A percentile compares a stretch with the other conserved stretches of the same genome.
Conservation (phyloP, 2,888 invertebrate genomes). For the Ophion obscuratus region DNA sequence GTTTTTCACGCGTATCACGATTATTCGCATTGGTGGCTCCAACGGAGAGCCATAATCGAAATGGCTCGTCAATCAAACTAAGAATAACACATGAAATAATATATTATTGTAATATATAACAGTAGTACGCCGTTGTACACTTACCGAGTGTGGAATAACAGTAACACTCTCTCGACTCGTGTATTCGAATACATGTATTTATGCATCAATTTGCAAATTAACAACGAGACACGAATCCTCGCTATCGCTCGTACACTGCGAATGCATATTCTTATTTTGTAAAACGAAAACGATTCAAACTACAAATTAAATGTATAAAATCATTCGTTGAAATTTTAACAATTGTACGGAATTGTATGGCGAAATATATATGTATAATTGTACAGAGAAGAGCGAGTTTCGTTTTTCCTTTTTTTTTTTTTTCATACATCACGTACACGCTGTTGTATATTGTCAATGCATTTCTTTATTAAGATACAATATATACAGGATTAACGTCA, state of each 20-base stretch:
- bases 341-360: conserved; percentile 62
- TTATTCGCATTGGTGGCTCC: conserved; percentile 30
- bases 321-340: conserved; percentile 52
- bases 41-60: conserved; percentile 15
- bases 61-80: conserved; percentile 30
- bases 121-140: conserved; percentile 38
- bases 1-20: too few relatives aligned
- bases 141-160: conserved; percentile 35
- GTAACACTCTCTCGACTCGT: conserved; percentile 36
- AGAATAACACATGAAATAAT: conserved; percentile 40
- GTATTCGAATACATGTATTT: conserved; percentile 42
- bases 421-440: conserved; percentile 39
- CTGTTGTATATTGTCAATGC: conserved; percentile 74
- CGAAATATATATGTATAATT: conserved; percentile 55
- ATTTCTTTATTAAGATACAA: conserved; percentile 79
- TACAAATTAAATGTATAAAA: conserved; percentile 45
- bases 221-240: conserved; percentile 37
- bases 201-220: conserved; percentile 48
- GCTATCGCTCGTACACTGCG: conserved; percentile 45
- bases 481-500: conserved; percentile 78
- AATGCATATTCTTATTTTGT: conserved; percentile 2
- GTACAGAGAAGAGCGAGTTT: background rate
- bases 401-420: conserved; percentile 13
- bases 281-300: conserved; percentile 28
- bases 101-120: conserved; percentile 31